Evolutionary conservation across 2,113 vertebrate species (phyloP), one percentile per base, ranked within the genome.

Genomic region (Oncorhynchus nerka): DNA sequence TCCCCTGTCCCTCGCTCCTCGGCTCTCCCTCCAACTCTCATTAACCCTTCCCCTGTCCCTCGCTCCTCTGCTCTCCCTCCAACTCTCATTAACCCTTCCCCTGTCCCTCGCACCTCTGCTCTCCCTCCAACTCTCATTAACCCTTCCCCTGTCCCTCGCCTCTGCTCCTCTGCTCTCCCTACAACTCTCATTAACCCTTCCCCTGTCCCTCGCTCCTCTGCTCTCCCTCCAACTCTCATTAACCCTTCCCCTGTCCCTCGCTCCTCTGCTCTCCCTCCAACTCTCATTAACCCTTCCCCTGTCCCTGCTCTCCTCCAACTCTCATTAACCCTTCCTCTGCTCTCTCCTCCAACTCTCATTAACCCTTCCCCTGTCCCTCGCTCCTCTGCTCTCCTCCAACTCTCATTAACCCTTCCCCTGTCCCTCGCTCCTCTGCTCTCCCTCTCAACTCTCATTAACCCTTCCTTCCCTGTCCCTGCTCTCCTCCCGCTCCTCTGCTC

Each of bases 11-110:
- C 26, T 2, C 26, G 26, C 26, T 75, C 71, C 70, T 71, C 86
- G 75, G 68, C 79, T 68, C 70, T 71, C n/a, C 20, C 72, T 15
- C 77, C 75, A 57, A 71, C 73, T 74, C 82, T 74, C 30, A 74
- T 73, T 72, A 66, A 64, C 22, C 65, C 74, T 64, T 73, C 32
- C 77, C 20, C 62, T 75, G 15, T 51, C 4, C 49, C 74, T 74
- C 80, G 72, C 32, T 75, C 71, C 70, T 71, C 86, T 76, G 68
- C 79, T 68, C 70, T 71, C n/a, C 20, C 72, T 15, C 77, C 75
- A 57, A 71, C 73, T 74, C 82, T 74, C 30, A 74, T 73, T 72
- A 66, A 64, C 22, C 65, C 74, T 64, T 73, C 32, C 77, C 20
- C 62, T 75, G 15, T 51, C 4, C 49, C 74, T 74, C 80, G 72